Evolutionary conservation across 2,888 invertebrate genomes (phyloP), one percentile per base, ranked within the genome.

Genomic region (Patella pellucida): DNA sequence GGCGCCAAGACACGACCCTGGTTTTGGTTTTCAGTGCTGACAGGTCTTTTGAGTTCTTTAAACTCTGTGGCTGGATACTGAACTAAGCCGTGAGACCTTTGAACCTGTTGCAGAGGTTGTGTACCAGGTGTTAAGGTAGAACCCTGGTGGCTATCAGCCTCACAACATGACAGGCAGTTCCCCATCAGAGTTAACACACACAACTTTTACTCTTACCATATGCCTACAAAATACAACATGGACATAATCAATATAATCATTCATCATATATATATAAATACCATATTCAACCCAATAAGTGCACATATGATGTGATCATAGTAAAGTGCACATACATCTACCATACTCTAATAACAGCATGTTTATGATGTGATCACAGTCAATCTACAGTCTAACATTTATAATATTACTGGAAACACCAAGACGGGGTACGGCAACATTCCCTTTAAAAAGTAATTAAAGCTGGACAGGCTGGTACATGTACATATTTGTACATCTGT

Each of bases 161-260:
- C 86, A 87, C 87, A 87, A 80, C 88, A 88, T 79, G 87, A 86
- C 80, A 86, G 79, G 82, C 88, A 88, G 85, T 87, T 86, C 85
- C 88, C 88, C 88, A 88, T 88, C 85, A 81, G 84, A 83, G 73
- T 72, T 76, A 62, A 62, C 70, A 78, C 72, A 69, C 74, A 68
- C 74, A 71, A 76, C 51, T 74, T 69, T 73, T 73, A 70, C 62
- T 75, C 75, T 75, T 76, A 73, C 68, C 75, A 72, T 73, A 77
- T 75, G 78, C 80, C 80, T 80, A 71, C 50, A 74, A 74, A n/a
- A 74, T 27, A 16, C 23, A 52, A 52, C 52, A 41, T 7, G 41
- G 41, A 41, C 41, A 41, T 41, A 50, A 56, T 76, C 69, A 54
- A 19, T 50, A 27, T 41, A 72, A 54, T 69, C 19, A 62, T 50